A percentile compares a stretch with the other conserved stretches of the same genome.
Evolutionary conservation across 2,113 vertebrate genomes (phyloP).

Genomic region (Xenopus borealis): DNA sequence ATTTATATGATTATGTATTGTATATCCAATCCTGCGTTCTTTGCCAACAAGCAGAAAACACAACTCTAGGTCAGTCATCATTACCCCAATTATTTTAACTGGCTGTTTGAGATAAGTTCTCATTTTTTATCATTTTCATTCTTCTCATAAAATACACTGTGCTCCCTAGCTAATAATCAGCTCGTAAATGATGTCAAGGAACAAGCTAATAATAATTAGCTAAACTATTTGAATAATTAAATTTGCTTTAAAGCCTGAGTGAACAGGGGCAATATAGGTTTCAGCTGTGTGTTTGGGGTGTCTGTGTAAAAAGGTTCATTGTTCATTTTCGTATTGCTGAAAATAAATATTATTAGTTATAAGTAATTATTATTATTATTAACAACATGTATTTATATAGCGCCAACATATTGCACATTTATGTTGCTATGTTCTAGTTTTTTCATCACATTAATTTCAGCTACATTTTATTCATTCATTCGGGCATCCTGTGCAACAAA

Average conservation of each 20-base stretch:
- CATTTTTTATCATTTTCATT: slow-evolving; percentile 31
- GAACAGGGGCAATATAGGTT: neutral
- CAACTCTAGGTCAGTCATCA: slow-evolving; percentile 26
- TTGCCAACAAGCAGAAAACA: neutral
- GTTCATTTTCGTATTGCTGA: no score
- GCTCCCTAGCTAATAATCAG: slow-evolving; percentile 37
- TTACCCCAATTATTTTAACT: slow-evolving; percentile 42
- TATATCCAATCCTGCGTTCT: no score
- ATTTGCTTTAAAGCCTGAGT: slow-evolving; percentile 10
- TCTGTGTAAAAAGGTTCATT: no score
- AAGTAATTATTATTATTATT: no score
- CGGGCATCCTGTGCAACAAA: no score
- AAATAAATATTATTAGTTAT: no score
- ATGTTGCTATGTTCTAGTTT: no score
- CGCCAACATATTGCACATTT: no score
- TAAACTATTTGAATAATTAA: slow-evolving; percentile 33
- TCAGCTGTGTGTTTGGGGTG: slow-evolving; percentile 10
- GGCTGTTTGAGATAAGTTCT: slow-evolving; percentile 40
- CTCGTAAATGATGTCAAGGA: slow-evolving; percentile 30
- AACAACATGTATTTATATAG: no score
- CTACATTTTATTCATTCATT: no score
- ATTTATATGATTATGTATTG: no score
- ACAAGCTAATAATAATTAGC: slow-evolving; percentile 41
- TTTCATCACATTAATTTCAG: no score
- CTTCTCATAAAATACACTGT: slow-evolving; percentile 22